Base-by-base conservation (phyloP, 2,888 invertebrate species). In the Tuta absoluta region DNA sequence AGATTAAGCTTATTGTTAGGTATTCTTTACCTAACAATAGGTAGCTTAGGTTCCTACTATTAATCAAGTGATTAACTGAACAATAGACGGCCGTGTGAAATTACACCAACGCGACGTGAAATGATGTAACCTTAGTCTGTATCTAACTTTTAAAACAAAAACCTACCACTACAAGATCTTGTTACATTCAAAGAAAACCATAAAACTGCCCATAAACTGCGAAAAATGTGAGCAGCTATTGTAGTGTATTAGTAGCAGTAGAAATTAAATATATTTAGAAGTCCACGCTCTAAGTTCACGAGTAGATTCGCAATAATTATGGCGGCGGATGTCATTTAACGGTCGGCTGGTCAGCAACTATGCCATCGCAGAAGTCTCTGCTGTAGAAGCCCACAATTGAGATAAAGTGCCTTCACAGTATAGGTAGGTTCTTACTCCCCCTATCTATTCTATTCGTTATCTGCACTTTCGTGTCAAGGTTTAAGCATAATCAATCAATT, bases 21-120 rank as follows among this genome's bases (percentile, higher is more conserved):
- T 33, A 33, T 45, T 23, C 21, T 23, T 53, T 14, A 53, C 23
- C 51, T 23, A 23, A 56, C 56, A 56, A 56, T 56, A 56, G 56
- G 33, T 56, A 19, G 53, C 28, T 24, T 28, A 23, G 28, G 56
- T 24, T n/a, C n/a, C n/a, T n/a, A 33, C n/a, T 33, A 17, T 56
- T 56, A 33, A 56, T 56, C 56, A 56, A 56, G 33, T 56, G 56
- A 33, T 33, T 56, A 56, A 56, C 28, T 33, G 68, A 73, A 77
- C 75, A 77, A 78, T 76, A 65, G 68, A 68, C 67, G 64, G 65
- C 63, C 65, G 67, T 73, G 73, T 64, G 74, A 76, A 75, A 72
- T 70, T 65, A 58, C 28, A 28, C 51, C 38, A 45, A 28, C 48
- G 45, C 8, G 33, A 48, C 38, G 23, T 12, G 8, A n/a, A 56